phyloP scores from a whole-genome alignment of 2,113 vertebrate species.

The Hyperoodon ampullatus region DNA sequence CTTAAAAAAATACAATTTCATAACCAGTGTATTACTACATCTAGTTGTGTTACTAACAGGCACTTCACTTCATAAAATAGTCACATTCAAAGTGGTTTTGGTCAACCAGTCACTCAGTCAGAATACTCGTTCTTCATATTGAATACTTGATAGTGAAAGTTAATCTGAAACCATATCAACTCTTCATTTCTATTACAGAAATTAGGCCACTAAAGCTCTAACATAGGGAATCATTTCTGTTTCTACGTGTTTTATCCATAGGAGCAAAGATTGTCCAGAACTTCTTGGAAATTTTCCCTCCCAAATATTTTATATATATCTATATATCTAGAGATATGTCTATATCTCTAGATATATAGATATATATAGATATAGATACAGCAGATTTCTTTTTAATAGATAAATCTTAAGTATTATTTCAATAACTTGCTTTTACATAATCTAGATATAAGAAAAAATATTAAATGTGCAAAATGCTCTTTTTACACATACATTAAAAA shows the following conservation, averaged over 20 bases:
- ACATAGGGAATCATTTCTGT: constrained; percentile 66
- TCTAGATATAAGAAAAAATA: constrained; percentile 72
- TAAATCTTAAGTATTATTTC: constrained; percentile 71
- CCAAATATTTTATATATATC: constrained; percentile 55
- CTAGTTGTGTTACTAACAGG: constrained; percentile 64
- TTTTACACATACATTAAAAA: constrained; percentile 72
- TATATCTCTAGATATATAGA: background rate
- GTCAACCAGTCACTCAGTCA: constrained; percentile 30
- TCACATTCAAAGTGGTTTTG: constrained; percentile 72
- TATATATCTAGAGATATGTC: background rate
- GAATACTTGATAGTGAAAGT: constrained; percentile 62
- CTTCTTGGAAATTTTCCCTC: constrained; percentile 14
- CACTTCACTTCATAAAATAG: constrained; percentile 72
- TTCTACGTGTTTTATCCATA: constrained; percentile 64
- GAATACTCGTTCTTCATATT: constrained; percentile 69
- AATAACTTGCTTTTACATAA: constrained; percentile 75
- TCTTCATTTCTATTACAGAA: constrained; percentile 68
- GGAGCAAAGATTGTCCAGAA: constrained; percentile 38
- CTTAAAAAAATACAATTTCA: constrained; percentile 73
- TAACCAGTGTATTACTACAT: constrained; percentile 73
- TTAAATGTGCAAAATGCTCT: constrained; percentile 84
- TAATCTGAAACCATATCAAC: constrained; percentile 60
- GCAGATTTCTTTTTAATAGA: constrained; percentile 81
- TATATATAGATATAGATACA: constrained; percentile 81
- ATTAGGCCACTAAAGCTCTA: constrained; percentile 53